Conservation (phyloP, 1,140 invertebrate genomes). For the Drosophila bipectinata region DNA sequence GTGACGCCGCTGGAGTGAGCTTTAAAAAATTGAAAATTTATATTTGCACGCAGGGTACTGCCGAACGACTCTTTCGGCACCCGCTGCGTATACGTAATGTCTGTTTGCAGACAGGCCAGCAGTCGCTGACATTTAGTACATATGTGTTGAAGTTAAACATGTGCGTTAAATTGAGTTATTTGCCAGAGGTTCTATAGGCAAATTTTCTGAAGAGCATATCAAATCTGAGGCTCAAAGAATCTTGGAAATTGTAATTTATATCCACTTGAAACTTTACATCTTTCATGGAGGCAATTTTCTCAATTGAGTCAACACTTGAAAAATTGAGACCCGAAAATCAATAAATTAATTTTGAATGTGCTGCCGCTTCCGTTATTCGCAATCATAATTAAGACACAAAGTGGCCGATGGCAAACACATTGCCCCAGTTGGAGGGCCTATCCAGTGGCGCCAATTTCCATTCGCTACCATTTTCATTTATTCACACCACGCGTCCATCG, state of each 20-base stretch:
- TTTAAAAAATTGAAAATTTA: conserved; percentile 52
- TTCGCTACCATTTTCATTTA: conserved; percentile 72
- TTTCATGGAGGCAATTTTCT: conserved; percentile 7
- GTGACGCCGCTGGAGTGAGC: conserved; percentile 24
- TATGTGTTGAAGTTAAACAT: conserved; percentile 24
- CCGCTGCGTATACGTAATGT: conserved; percentile 50
- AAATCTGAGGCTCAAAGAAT: background rate
- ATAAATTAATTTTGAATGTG: conserved; percentile 56
- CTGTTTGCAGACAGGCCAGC: background rate
- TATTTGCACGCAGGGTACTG: conserved; percentile 34
- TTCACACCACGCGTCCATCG: conserved; percentile 79
- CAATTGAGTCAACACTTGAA: conserved; percentile 43
- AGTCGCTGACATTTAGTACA: conserved; percentile 50
- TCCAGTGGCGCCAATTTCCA: conserved; percentile 64
- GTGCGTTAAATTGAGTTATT: conserved; percentile 31
- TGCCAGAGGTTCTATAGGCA: conserved; percentile 5
- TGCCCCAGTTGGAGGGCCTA: conserved; percentile 51
- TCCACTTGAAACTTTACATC: background rate
- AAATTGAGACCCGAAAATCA: conserved; percentile 48
- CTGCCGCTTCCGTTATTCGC: conserved; percentile 32
- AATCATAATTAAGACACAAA: conserved; percentile 79
- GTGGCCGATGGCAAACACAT: conserved; percentile 66
- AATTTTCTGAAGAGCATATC: background rate
- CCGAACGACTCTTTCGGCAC: conserved; percentile 15
- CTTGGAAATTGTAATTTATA: background rate